Base-by-base conservation (phyloP, 92 coral and sea anemone genomes). In the Epizoanthus rinbou region DNA sequence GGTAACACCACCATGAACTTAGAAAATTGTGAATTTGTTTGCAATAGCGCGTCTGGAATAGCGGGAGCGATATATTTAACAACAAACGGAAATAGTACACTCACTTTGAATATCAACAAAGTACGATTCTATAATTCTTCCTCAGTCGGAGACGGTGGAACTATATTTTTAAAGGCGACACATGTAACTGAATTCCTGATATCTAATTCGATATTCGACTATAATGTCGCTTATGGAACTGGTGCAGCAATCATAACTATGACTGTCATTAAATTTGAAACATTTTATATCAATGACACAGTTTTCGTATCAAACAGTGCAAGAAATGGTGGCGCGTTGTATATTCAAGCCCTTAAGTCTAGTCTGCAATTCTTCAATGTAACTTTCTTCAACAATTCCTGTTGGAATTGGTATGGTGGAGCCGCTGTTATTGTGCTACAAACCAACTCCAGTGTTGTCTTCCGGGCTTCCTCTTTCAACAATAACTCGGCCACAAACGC, bases 21-120 rank as follows among this genome's bases (percentile, higher is more conserved):
- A 39, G 14, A 84, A 57, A 57, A 31, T 45, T 74, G 82, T 45
- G 59, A 39, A 39, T 74, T 84, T 25, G 23, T 19, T 8, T 35
- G 74, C n/a, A 85, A 66, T 65, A 45, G 69, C 15, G 88, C 84
- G 1, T 60, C 10, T 10, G 84, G 84, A 31, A 45, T 72, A 1
- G 84, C 84, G 10, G 84, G 84, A 15, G 88, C 71, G 22, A 64
- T 85, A 10, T 47, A 23, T 28, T 57, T 78, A 3, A 13, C 17
- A 2, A 2, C 31, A 28, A 28, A 28, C 31, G 2, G 31, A 28
- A 28, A 28, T 28, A 15, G 31, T 22, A 56, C 39, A 2, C 28
- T 23, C 10, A 24, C 16, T 22, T 52, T 33, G 9, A 53, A 23
- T 31, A 57, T 86, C 47, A 39, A 67, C 22, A 59, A 79, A 62